Evolutionary conservation across 2,797 vertebrate species (phyloP), one percentile per base, ranked within the genome.

Genomic region (Hyperoplus immaculatus): DNA sequence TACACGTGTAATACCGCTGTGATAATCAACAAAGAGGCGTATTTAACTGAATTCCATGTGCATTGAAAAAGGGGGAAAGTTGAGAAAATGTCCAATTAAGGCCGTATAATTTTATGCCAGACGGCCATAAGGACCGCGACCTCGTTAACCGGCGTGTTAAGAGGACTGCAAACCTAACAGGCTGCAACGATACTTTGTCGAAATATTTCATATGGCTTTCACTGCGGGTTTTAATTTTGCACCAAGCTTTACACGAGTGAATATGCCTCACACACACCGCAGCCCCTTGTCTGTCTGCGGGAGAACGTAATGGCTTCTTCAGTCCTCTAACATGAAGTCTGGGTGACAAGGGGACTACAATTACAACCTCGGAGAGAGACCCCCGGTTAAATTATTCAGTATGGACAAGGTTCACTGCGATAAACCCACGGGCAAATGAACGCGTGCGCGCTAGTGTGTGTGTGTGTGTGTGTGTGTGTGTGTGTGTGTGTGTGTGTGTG

Each of bases 361-460:
- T 92, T 92, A 94, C 69, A 93, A 87, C 84, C 89, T 87, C 81
- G 13, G 71, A 71, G 90, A 93, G 90, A 93, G 88, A 83, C 55
- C 84, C 75, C 82, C 43, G 80, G 56, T 93, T 96, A 94, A 96
- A 97, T 97, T 95, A 97, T 96, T 96, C 94, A 95, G 87, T 61
- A 77, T 64, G 75, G 81, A 91, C 83, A 82, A 90, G 90, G 93
- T 88, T 91, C 87, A 81, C 88, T 61, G 84, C 74, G 89, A 92
- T 66, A 90, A 80, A 81, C 56, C 89, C 9, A 84, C 59, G 75
- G 88, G 75, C 71, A 84, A 81, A 86, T 69, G 62, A 80, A 69
- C 50, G 63, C 8, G 18, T 6, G 60, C 14, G 57, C 45, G 46
- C 41, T 64, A 14, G 53, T 1, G 38, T 21, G 61, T n/a, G 56